Evolutionary conservation across 2,113 vertebrate species (phyloP), one percentile per base, ranked within the genome.

Genomic region (Chunga burmeisteri): DNA sequence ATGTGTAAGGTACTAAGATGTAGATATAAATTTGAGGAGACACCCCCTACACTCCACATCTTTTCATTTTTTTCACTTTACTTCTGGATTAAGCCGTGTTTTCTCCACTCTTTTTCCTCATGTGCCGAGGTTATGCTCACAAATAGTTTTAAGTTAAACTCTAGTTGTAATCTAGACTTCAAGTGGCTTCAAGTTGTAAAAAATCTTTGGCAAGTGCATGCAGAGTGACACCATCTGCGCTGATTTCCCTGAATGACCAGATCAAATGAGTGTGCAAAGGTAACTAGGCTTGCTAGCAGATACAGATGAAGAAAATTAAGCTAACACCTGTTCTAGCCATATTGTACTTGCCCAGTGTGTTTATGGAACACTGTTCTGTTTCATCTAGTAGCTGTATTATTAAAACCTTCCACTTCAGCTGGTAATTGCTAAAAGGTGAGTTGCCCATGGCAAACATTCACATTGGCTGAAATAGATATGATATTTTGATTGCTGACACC

Each of bases 221-320:
- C 13, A 11, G 34, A 61, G n/a, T 71, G 73, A n/a, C 62, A 29
- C 67, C 94, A 83, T 83, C 95, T 97, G 90, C 74, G 16, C 67
- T 44, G 74, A 65, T 94, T 96, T 86, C 81, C 86, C 74, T 79
- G 53, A 91, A 34, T 26, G 30, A 70, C 78, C 71, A 58, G 84
- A 62, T 78, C 3, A 62, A 81, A 95, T 89, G 68, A 63, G 52
- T 84, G 80, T 78, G 65, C 86, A 89, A 88, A 95, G 78, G 83
- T 96, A 96, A 91, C 78, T 92, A 92, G 92, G 49, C 90, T 56
- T 67, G 21, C 38, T 86, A 67, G 58, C 74, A 83, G 77, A 59
- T 80, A 89, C 77, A 93, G 89, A 91, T 78, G 90, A 95, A 59
- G 55, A 88, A 88, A 91, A 95, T 97, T 91, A 96, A 90, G 34